Evolutionary conservation across 1,140 invertebrate species (phyloP).

Genomic region (Cyphomyrmex costatus): DNA sequence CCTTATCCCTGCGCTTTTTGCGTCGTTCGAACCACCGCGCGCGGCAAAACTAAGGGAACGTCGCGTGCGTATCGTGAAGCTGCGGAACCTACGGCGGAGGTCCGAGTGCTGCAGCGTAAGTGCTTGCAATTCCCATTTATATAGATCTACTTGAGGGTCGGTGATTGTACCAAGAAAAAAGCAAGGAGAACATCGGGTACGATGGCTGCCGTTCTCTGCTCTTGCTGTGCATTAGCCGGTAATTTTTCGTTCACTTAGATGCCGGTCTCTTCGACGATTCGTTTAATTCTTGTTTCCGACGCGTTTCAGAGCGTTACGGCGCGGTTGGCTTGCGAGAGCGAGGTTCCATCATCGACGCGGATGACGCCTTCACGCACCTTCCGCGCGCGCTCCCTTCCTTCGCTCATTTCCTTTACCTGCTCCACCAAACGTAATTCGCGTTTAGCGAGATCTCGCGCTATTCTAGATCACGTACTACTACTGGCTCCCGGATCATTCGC

Average conservation of each 20-base stretch:
- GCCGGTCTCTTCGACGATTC: conserved; percentile 61
- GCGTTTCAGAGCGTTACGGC: conserved; percentile 84
- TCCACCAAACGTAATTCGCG: conserved; percentile 15
- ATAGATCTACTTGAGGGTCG: conserved; percentile 77
- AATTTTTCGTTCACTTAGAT: conserved; percentile 70
- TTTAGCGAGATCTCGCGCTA: background rate
- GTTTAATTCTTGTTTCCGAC: conserved; percentile 73
- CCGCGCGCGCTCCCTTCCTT: conserved; percentile 1
- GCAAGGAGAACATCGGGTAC: conserved; percentile 70
- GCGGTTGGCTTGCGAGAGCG: conserved; percentile 66
- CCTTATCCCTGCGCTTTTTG: background rate
- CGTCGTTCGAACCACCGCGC: background rate
- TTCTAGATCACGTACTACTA: conserved; percentile 48
- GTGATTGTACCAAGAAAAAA: conserved; percentile 78
- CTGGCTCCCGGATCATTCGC: conserved; percentile 46
- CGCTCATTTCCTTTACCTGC: background rate
- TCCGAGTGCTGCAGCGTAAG: conserved; percentile 74
- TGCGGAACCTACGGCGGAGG: conserved; percentile 76
- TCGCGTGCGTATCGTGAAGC: conserved; percentile 29
- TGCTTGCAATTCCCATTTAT: conserved; percentile 77
- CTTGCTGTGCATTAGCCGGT: conserved; percentile 69
- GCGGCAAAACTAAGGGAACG: background rate
- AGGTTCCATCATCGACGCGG: conserved; percentile 5
- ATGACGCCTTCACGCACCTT: conserved; percentile 27
- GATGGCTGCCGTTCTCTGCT: conserved; percentile 66